Conservation (phyloP, 1,140 invertebrate genomes). For the Scaptomyza montana region DNA sequence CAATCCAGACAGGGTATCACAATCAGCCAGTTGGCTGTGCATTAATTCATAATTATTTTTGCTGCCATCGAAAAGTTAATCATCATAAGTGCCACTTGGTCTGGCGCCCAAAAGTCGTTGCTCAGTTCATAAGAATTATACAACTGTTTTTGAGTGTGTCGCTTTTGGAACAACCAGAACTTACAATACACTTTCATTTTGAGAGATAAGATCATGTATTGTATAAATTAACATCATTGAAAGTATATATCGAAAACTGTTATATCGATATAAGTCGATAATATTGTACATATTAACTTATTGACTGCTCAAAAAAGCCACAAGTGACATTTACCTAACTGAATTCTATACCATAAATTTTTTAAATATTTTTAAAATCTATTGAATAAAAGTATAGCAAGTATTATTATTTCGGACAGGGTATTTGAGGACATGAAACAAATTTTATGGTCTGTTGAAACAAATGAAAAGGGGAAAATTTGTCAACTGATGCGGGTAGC, state of each 20-base stretch:
- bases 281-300: too few species aligned
- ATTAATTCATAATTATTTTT: conserved; percentile 68
- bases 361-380: too few species aligned
- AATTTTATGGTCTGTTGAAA: conserved; percentile 54
- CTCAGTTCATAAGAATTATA: not conserved
- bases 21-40: conserved; percentile 37
- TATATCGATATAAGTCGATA: too few species aligned
- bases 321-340: too few species aligned
- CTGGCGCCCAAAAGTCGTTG: conserved; percentile 14
- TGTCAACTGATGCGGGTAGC: conserved; percentile 33
- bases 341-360: too few species aligned
- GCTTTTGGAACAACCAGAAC: not conserved
- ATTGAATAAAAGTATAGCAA: not conserved
- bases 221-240: too few species aligned
- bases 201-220: too few species aligned
- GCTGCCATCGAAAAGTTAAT: conserved; percentile 61
- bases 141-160: not conserved
- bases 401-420: not conserved
- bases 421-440: not conserved
- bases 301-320: too few species aligned
- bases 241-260: too few species aligned
- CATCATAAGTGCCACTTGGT: conserved; percentile 51
- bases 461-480: conserved; percentile 58
- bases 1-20: not conserved
- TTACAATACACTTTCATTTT: not conserved